phyloP scores from a whole-genome alignment of 2,888 invertebrate species.

The Coelinius sp. region DNA sequence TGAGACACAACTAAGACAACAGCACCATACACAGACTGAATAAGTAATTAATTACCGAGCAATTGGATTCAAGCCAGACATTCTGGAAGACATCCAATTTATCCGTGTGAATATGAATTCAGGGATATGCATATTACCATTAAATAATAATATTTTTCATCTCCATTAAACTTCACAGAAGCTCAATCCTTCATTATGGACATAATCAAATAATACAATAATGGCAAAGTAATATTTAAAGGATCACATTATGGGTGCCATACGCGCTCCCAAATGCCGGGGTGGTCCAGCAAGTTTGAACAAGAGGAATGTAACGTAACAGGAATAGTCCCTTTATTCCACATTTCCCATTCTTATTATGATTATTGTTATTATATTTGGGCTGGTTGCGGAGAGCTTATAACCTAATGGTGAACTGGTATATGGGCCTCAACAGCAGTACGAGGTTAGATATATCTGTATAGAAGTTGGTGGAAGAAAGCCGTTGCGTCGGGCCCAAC shows the following conservation, averaged over 20 bases:
- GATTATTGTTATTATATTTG: constrained; percentile 58
- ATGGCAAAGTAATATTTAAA: constrained; percentile 40
- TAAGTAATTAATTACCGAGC: constrained; percentile 52
- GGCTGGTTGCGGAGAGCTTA: constrained; percentile 55
- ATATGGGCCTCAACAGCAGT: constrained; percentile 37
- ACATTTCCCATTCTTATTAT: constrained; percentile 58
- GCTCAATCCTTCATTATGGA: not conserved
- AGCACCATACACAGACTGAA: constrained; percentile 42
- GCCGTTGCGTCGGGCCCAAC: constrained; percentile 42
- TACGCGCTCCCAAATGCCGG: constrained; percentile 58
- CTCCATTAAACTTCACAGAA: constrained; percentile 14
- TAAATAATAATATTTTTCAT: constrained; percentile 41
- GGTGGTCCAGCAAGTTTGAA: constrained; percentile 69
- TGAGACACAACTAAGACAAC: constrained; percentile 30
- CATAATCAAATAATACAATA: constrained; percentile 25
- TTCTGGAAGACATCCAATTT: constrained; percentile 51
- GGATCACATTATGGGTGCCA: constrained; percentile 62
- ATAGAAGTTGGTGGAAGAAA: constrained; percentile 41
- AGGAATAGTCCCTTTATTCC: constrained; percentile 66
- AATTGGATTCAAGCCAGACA: constrained; percentile 51
- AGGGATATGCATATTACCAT: constrained; percentile 40
- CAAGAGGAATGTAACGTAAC: constrained; percentile 69
- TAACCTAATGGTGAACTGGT: constrained; percentile 55
- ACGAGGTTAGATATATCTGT: constrained; percentile 27
- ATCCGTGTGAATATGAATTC: constrained; percentile 41